Percentiles rank a stretch among this genome's conserved stretches.
Evolutionary conservation across 2,113 vertebrate genomes (phyloP).

Genomic region (Halichoerus grypus): DNA sequence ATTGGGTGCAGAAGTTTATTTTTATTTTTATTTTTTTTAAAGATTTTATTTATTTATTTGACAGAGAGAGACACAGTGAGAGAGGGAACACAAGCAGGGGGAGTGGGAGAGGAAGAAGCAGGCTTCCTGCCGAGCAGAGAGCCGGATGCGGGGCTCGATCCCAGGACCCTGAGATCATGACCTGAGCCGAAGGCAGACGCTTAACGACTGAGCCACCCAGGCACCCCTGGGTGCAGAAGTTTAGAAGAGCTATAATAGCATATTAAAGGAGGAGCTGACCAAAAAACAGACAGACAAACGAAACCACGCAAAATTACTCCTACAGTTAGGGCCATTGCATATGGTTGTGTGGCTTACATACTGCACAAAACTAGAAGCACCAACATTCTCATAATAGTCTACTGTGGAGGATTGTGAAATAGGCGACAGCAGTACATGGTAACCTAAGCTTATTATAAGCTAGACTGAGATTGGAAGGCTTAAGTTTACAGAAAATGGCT

Average conservation of each 20-base stretch:
- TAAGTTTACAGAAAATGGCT: background rate
- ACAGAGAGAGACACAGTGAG: too few species aligned
- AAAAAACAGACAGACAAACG: background rate
- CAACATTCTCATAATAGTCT: background rate
- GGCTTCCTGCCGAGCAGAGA: too few species aligned
- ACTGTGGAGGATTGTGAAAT: background rate
- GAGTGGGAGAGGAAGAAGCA: too few species aligned
- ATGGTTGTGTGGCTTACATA: background rate
- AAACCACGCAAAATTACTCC: background rate
- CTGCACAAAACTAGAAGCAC: background rate
- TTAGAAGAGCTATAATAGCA: background rate
- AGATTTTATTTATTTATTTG: too few species aligned
- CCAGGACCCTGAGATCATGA: too few species aligned
- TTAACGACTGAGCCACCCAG: too few species aligned
- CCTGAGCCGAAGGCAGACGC: too few species aligned
- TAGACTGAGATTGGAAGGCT: background rate
- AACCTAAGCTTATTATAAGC: background rate
- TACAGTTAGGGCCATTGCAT: background rate
- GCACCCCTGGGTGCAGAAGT: background rate
- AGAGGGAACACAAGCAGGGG: too few species aligned
- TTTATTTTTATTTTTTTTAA: too few species aligned
- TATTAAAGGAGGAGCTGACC: background rate
- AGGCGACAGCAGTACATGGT: background rate
- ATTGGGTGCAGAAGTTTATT: background rate
- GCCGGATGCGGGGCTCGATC: too few species aligned